Evolutionary conservation across 2,797 vertebrate genomes (phyloP), one percentile per base, ranked within the genome.

Genomic region (Aulostomus chinensis): DNA sequence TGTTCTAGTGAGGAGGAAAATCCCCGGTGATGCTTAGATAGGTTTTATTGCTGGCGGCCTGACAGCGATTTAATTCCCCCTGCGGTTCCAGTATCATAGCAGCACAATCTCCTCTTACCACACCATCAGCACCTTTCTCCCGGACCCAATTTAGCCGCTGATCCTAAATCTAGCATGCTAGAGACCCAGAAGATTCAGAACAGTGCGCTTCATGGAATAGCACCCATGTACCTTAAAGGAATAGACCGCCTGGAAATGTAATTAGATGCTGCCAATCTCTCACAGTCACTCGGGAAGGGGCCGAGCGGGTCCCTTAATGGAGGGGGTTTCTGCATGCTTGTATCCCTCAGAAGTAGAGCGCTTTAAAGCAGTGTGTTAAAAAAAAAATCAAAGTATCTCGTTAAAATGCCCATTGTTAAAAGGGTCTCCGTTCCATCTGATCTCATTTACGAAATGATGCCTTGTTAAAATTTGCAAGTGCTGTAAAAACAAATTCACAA

Each of bases 241-340:
- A 77, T 29, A 68, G 57, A 47, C 32, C n/a, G 46, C 65, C 48
- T 47, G 11, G 0, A 40, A 68, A 73, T 65, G 58, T 83, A 87
- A 88, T 88, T 84, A 82, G 76, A 77, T 75, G 71, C 64, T 84
- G 84, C 72, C 87, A 86, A 79, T 87, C 82, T 84, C 46, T 52
- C 1, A 1, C 18, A 7, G 50, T 80, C 56, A 1, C 66, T 29
- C 21, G 76, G 78, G 81, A 76, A 12, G 2, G 5, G 32, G 53
- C 33, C 40, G 9, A 39, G 40, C n/a, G 49, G 58, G 56, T 45
- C 58, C 67, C 17, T 37, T 64, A 73, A 75, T 63, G 56, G 73
- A 72, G 80, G 68, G 33, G 45, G 33, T 54, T 52, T 48, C 28
- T 40, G 59, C 41, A 3, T 47, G 42, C 7, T 2, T 9, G 5